Percentiles rank a stretch among this genome's conserved stretches.
These are phyloP conservation scores for Coreius guichenoti DNA, from an alignment of 2,797 vertebrate genomes.

Conservation along the genomic window DNA sequence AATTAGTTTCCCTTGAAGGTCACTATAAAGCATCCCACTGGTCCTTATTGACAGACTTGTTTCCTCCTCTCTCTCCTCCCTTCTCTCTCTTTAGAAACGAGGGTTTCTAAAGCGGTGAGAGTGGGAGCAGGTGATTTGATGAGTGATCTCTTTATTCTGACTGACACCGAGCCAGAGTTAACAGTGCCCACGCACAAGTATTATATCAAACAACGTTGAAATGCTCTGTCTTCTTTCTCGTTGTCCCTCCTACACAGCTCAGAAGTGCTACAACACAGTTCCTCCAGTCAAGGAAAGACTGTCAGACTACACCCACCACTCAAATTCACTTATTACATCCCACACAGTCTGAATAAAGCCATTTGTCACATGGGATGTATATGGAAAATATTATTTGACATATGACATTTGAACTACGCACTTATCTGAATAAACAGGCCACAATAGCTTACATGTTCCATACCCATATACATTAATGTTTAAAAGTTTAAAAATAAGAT, in stretches of 20 bases:
- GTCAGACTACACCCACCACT: background rate
- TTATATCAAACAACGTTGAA: background rate
- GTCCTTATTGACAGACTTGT: constrained; percentile 11
- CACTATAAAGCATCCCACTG: constrained; percentile 3
- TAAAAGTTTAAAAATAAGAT: background rate
- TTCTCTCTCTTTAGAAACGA: background rate
- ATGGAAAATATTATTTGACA: background rate
- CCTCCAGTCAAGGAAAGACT: background rate
- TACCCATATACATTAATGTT: background rate
- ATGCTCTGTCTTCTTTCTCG: background rate
- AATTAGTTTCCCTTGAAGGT: constrained; percentile 19
- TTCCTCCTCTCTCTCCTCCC: background rate
- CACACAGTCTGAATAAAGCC: background rate
- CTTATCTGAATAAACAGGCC: background rate
- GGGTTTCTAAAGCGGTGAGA: background rate
- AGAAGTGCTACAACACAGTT: constrained; percentile 13
- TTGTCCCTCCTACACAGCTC: constrained; percentile 9
- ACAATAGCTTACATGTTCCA: background rate
- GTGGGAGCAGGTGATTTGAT: constrained; percentile 18
- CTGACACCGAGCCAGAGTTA: constrained; percentile 9
- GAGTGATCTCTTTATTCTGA: constrained; percentile 16
- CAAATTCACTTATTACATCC: constrained; percentile 22
- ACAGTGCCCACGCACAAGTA: constrained; percentile 14
- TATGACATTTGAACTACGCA: background rate
- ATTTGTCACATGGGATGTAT: background rate